These are phyloP conservation scores for Lytechinus variegatus DNA, from an alignment of 35 echinoderm and acorn worm species.

Conservation along the genomic window DNA sequence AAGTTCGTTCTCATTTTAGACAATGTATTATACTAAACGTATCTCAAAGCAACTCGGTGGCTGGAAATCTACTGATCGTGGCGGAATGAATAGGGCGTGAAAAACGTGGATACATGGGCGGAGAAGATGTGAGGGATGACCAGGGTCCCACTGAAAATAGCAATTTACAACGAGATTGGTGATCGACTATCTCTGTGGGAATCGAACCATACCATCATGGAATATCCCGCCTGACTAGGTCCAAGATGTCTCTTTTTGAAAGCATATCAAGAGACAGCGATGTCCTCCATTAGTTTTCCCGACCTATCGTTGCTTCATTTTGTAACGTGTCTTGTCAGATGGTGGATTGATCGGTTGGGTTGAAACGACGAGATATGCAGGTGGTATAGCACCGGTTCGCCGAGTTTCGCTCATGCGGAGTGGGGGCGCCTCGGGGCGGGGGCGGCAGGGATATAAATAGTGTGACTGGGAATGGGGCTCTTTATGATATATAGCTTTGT, in stretches of 20 bases:
- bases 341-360: neutral
- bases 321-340: neutral
- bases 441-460: too few relatives aligned
- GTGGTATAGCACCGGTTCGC: neutral
- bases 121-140: too few relatives aligned
- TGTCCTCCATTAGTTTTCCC: neutral
- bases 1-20: too few relatives aligned
- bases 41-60: too few relatives aligned
- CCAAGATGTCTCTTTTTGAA: neutral
- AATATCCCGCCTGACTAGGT: constrained; percentile 9
- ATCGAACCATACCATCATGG: neutral
- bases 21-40: too few relatives aligned
- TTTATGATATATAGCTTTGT: too few relatives aligned
- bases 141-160: too few relatives aligned
- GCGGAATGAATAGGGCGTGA: too few relatives aligned
- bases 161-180: neutral
- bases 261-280: neutral
- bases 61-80: too few relatives aligned
- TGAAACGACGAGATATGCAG: neutral
- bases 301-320: neutral
- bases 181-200: neutral
- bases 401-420: neutral
- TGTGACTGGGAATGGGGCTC: too few relatives aligned
- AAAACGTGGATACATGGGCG: too few relatives aligned
- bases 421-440: too few relatives aligned